Percentiles rank a stretch among this genome's conserved stretches.
These are phyloP conservation scores for Cantharis rufa DNA, from an alignment of 2,888 invertebrate genomes.

Conservation along the genomic window DNA sequence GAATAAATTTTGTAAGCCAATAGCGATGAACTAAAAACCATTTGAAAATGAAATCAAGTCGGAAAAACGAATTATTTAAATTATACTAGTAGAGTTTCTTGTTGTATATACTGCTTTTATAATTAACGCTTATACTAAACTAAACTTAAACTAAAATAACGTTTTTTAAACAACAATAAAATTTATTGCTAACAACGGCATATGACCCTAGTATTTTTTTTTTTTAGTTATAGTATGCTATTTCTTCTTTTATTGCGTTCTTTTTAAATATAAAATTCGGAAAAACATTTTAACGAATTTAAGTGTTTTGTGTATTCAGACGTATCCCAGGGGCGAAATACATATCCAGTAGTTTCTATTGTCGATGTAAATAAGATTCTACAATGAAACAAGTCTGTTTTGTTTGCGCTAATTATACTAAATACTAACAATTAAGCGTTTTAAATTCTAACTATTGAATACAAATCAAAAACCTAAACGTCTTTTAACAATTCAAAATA, in stretches of 20 bases:
- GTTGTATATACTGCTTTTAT: not conserved
- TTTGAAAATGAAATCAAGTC: not conserved
- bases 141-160: no score
- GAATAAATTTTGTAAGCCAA: not conserved
- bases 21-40: not conserved
- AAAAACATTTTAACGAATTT: not conserved
- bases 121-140: not conserved
- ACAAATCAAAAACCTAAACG: no score
- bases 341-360: not conserved
- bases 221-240: not conserved
- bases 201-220: no score
- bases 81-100: not conserved
- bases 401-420: no score
- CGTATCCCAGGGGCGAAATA: not conserved
- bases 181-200: not conserved
- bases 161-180: not conserved
- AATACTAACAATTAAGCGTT: no score
- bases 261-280: not conserved
- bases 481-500: no score
- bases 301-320: not conserved
- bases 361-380: not conserved
- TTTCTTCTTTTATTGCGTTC: not conserved
- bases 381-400: not conserved
- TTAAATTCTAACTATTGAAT: no score
- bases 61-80: not conserved